Conservation (phyloP, 2,797 vertebrate genomes). For the Sus cebifrons region DNA sequence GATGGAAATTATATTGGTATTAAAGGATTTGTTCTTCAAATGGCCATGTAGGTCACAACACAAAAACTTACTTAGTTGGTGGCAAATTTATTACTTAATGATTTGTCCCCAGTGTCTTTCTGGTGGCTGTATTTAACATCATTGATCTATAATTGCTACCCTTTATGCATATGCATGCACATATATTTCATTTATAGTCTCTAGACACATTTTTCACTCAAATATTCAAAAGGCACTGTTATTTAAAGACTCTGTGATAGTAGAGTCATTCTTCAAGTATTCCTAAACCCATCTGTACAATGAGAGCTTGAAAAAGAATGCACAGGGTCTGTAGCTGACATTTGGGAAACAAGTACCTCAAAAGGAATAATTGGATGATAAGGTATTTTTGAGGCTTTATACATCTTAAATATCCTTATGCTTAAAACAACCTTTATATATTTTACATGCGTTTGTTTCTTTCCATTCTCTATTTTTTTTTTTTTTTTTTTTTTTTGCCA, state of each 20-base stretch:
- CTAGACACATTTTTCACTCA: constrained; percentile 73
- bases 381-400: constrained; percentile 37
- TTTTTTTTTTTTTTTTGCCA: neutral
- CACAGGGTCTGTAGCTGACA: constrained; percentile 21
- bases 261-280: constrained; percentile 63
- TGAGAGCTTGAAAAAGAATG: constrained; percentile 65
- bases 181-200: constrained; percentile 71
- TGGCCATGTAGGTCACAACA: constrained; percentile 62
- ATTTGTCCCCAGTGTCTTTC: constrained; percentile 67
- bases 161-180: constrained; percentile 68
- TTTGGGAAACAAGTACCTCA: constrained; percentile 59
- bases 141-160: constrained; percentile 65
- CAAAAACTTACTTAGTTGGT: constrained; percentile 67
- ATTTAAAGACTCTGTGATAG: constrained; percentile 50
- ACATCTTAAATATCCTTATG: constrained; percentile 40
- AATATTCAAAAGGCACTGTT: constrained; percentile 61
- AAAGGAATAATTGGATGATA: constrained; percentile 64
- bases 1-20: constrained; percentile 74
- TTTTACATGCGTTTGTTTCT: neutral
- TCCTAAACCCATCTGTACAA: constrained; percentile 40
- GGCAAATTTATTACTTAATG: constrained; percentile 78
- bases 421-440: constrained; percentile 53
- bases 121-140: constrained; percentile 68
- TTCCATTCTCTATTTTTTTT: neutral
- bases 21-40: constrained; percentile 80